A percentile compares a stretch with the other conserved stretches of the same genome.
Evolutionary conservation across 2,888 invertebrate genomes (phyloP).

Genomic region (Quadriops clusia): DNA sequence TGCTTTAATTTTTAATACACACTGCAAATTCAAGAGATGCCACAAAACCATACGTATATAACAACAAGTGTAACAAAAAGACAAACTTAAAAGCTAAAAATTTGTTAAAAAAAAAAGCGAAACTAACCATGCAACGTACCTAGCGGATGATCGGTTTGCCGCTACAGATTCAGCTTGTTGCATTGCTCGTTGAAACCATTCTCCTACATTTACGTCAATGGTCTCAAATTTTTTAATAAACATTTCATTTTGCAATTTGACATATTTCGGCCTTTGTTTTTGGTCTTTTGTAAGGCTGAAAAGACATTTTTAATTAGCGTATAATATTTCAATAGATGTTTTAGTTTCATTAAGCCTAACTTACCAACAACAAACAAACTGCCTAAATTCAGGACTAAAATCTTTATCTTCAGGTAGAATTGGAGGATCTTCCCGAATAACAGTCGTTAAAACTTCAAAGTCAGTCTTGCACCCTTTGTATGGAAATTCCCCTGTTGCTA

Average conservation of each 20-base stretch:
- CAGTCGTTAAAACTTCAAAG: constrained; percentile 91
- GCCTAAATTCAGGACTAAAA: constrained; percentile 77
- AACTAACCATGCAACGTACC: constrained; percentile 40
- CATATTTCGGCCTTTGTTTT: constrained; percentile 87
- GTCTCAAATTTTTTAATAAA: constrained; percentile 74
- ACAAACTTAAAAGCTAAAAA: constrained; percentile 10
- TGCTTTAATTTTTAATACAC: background rate
- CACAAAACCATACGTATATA: constrained; percentile 4
- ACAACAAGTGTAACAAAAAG: constrained; percentile 17
- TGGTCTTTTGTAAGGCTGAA: constrained; percentile 87
- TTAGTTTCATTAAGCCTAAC: background rate
- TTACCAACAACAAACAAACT: constrained; percentile 85
- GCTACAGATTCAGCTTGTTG: constrained; percentile 30
- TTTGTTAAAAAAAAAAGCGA: constrained; percentile 17
- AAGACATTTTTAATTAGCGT: constrained; percentile 18
- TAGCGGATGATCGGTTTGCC: constrained; percentile 36
- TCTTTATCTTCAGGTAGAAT: constrained; percentile 63
- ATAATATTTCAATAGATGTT: background rate
- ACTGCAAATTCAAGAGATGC: too few relatives aligned
- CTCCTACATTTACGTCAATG: constrained; percentile 58
- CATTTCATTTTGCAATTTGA: constrained; percentile 73
- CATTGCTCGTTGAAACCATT: constrained; percentile 68
- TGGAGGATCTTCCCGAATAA: constrained; percentile 79
- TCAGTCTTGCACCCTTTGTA: constrained; percentile 92
- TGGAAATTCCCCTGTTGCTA: constrained; percentile 93